Evolutionary conservation across 2,113 vertebrate species (phyloP).

Genomic region (Leptobrachium leishanense): DNA sequence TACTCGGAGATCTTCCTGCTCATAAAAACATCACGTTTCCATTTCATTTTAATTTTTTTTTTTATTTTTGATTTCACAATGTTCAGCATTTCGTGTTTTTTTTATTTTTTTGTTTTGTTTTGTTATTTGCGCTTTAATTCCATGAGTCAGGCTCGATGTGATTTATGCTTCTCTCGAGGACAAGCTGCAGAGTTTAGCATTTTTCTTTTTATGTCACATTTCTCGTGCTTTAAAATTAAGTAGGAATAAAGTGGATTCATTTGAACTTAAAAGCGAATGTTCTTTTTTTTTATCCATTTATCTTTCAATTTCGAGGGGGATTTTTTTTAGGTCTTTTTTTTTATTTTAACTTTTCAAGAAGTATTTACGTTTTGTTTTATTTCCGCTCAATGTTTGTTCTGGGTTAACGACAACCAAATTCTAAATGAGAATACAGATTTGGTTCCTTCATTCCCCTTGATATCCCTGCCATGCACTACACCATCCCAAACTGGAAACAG

Average conservation of each 20-base stretch:
- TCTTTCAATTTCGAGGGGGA: conserved; percentile 6
- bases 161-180: conserved; percentile 4
- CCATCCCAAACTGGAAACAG: conserved; percentile 41
- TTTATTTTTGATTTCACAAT: no score
- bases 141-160: background rate
- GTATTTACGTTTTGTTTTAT: background rate
- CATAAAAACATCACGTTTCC: no score
- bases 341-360: conserved; percentile 22
- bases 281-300: conserved; percentile 4
- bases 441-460: conserved; percentile 27
- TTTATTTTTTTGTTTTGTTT: no score
- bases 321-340: conserved; percentile 4
- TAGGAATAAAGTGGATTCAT: background rate
- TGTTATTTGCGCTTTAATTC: background rate
- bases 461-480: conserved; percentile 39
- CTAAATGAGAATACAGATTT: conserved; percentile 44
- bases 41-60: no score
- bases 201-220: background rate
- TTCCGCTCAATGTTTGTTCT: conserved; percentile 36
- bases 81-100: no score
- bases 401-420: conserved; percentile 35
- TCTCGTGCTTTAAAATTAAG: conserved; percentile 2
- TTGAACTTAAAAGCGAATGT: background rate
- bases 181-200: background rate
- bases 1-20: no score